Base-by-base conservation (phyloP, 92 coral and sea anemone genomes). In the Montipora capitata region DNA sequence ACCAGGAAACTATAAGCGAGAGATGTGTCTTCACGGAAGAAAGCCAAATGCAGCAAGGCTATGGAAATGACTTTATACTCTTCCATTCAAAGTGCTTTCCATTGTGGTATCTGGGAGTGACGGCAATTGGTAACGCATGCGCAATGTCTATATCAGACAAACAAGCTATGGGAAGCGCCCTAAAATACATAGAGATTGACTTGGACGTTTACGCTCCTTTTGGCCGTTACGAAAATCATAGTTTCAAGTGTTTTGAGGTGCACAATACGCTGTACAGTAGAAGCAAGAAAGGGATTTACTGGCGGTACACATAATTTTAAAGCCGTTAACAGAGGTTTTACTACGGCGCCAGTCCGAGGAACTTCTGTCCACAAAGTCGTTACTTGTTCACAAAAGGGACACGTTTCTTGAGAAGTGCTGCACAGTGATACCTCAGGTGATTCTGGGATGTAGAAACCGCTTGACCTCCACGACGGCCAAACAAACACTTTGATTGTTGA, bases 31-130 rank as follows among this genome's bases (percentile, higher is more conserved):
- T 67, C 40, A 10, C n/a, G 20, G 72, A 67, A 14, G 43, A 67
- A 5, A 39, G 40, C 14, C 40, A 35, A 35, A 35, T 12, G 12
- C 72, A 35, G 10, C 14, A 67, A 4, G 72, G 16, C n/a, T 7
- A 67, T 3, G 14, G 44, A 12, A 67, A 35, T 12, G 40, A 35
- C 44, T 67, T 16, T 13, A 35, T 16, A 9, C 12, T 35, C 1
- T 67, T 67, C 72, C 72, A 67, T 5, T 67, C 44, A 15, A 67
- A 12, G 72, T 67, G 43, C 10, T 35, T 35, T 67, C 72, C 72
- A 4, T 35, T 10, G 3, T 67, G 72, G 15, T 67, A 38, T 39
- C n/a, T 67, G 43, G 72, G 72, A 39, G 10, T 67, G 2, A 67
- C 72, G 12, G 14, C 43, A 8, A 12, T 1, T 67, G 72, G 72